Base-by-base conservation (phyloP, 2,888 invertebrate genomes). In the Lissonota sp. region DNA sequence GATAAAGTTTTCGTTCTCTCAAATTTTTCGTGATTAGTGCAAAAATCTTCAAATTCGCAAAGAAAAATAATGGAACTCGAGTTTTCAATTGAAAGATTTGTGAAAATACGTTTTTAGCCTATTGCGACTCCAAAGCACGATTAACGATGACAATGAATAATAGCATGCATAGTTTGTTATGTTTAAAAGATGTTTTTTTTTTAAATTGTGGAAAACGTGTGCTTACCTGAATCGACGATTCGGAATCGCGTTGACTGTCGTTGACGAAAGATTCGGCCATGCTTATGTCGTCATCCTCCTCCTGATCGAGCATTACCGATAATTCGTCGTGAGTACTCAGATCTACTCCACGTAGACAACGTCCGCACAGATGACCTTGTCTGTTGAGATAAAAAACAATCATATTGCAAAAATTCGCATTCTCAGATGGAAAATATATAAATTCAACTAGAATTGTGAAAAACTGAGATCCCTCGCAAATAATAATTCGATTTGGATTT, bases 351-450 rank as follows among this genome's bases (percentile, higher is more conserved):
- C 97, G 94, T 70, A 97, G 93, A 91, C 97, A 97, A 88, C 96
- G 95, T 87, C 96, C 95, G 92, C 97, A 97, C 88, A 97, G 94
- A 89, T 97, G 96, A 8, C 97, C 97, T 94, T 97, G 96, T 90
- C 97, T 97, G 93, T 4, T 90, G 77, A 83, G 80, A 57, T 46
- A 6, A 62, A 26, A 44, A 44, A 26, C 26, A 26, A 26, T 26
- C 3, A 26, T 26, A 26, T 26, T 26, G 26, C 26, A 26, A 26
- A 26, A 26, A 26, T 26, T 26, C 26, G 3, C 26, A 26, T 26
- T 26, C 26, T 26, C 26, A 26, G 26, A 26, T 3, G 1, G 1
- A 26, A 26, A 26, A 26, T 26, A 26, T 26, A 26, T 26, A 26
- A 26, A 26, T 26, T 26, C 1, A 26, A 26, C 26, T 26, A 3